phyloP scores from a whole-genome alignment of 2,113 vertebrate genomes.

The Grantiella picta region DNA sequence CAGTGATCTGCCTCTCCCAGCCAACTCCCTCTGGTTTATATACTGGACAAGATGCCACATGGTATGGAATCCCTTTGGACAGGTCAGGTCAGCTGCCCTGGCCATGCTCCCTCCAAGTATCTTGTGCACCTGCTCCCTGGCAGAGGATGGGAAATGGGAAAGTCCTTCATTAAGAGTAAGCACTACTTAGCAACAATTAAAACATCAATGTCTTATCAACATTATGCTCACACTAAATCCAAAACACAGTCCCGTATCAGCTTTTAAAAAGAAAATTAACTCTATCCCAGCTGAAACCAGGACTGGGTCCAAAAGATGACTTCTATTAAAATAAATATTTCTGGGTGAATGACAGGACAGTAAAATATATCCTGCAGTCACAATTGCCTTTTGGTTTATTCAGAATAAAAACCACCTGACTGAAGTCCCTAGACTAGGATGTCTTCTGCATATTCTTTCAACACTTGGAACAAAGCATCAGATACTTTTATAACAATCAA shows the following conservation, averaged over 20 bases:
- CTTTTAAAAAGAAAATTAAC: not conserved
- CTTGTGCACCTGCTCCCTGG: not conserved
- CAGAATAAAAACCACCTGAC: not conserved
- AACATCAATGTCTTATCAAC: not conserved
- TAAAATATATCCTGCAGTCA: not conserved
- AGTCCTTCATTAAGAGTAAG: not conserved
- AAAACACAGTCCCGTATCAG: not conserved
- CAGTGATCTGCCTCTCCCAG: not conserved
- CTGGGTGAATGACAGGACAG: not conserved
- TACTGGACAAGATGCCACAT: not conserved
- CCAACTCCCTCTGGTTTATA: not conserved
- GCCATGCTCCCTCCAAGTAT: not conserved
- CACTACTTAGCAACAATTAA: not conserved
- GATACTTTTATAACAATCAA: not conserved
- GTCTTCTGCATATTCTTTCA: not conserved
- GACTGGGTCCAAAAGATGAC: not conserved
- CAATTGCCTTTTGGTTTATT: not conserved
- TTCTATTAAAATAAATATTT: not conserved
- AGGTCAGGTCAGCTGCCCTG: not conserved
- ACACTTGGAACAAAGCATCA: not conserved
- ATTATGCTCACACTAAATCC: not conserved
- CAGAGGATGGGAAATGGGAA: not conserved
- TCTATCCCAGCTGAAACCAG: not conserved
- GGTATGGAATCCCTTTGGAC: not conserved
- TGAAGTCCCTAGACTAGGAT: not conserved